Base-by-base conservation (phyloP, 2,113 vertebrate species). In the Perca fluviatilis region DNA sequence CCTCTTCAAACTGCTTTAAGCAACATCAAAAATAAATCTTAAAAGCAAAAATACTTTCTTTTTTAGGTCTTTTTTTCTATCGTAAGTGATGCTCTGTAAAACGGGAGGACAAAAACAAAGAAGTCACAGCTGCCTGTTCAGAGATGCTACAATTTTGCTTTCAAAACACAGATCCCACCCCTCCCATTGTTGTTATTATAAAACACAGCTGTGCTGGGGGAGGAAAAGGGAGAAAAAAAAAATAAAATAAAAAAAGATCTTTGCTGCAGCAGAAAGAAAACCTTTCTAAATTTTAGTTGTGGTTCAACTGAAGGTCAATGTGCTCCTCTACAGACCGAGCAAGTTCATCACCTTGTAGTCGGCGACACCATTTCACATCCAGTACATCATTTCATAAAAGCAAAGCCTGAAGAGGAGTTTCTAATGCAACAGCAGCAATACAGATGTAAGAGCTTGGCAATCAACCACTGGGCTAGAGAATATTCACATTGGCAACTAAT, bases 101-200 rank as follows among this genome's bases (percentile, higher is more conserved):
- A 82, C 73, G 72, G 77, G 70, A 79, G 67, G 65, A 79, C 60
- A 62, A 65, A 71, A 60, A 88, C 60, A 77, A 79, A 50, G 73
- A 79, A 67, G 72, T 89, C 85, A 88, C 90, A 95, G 94, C 95
- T 95, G 94, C 95, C 94, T 89, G 83, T 91, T 93, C 80, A 91
- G 91, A 91, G 78, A 94, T 95, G 94, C 94, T 96, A 96, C 94
- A 94, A 85, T 91, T 89, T 86, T 54, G 90, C 91, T 93, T 88
- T 86, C 51, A 82, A 87, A 85, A 86, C 82, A 71, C 65, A 82
- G 49, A 87, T 46, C 63, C 70, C 81, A 40, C 62, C 73, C 75
- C 74, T 80, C 65, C 79, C 83, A 57, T 82, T 56, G 67, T 64
- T 47, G 56, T 4, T 23, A 53, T 69, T 6, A 62, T 10, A 70